Conservation (phyloP, 2,113 vertebrate genomes). For the Pantherophis guttatus region DNA sequence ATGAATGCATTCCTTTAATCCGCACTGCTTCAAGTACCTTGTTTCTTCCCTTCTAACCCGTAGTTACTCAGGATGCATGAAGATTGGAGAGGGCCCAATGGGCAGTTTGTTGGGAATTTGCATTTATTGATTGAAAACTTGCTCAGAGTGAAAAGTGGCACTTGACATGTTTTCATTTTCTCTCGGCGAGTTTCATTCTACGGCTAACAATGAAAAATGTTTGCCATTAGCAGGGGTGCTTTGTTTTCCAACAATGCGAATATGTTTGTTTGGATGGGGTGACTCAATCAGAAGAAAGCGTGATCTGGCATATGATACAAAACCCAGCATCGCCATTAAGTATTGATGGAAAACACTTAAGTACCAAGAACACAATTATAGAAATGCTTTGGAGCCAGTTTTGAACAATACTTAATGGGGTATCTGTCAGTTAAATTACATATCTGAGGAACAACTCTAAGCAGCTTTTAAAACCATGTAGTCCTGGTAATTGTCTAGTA, state of each 20-base stretch:
- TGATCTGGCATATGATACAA: conserved; percentile 13
- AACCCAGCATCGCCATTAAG: not conserved
- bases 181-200: not conserved
- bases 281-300: conserved; percentile 1
- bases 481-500: not conserved
- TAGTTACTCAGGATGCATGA: not conserved
- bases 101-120: not conserved
- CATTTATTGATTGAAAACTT: conserved; percentile 24
- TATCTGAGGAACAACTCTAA: not conserved
- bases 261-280: conserved; percentile 6
- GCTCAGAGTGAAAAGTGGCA: not conserved
- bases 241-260: conserved; percentile 9
- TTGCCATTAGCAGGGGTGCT: not conserved
- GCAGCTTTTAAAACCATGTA: not conserved
- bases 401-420: conserved; percentile 11
- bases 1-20: not conserved
- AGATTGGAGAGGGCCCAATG: not conserved
- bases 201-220: conserved; percentile 12
- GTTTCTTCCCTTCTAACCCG: not conserved
- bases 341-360: conserved; percentile 7
- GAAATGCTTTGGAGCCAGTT: not conserved
- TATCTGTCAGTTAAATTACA: not conserved
- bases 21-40: not conserved
- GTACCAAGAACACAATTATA: not conserved
- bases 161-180: conserved; percentile 16